Evolutionary conservation across 2,113 vertebrate species (phyloP).

Genomic region (Myotis davidii): DNA sequence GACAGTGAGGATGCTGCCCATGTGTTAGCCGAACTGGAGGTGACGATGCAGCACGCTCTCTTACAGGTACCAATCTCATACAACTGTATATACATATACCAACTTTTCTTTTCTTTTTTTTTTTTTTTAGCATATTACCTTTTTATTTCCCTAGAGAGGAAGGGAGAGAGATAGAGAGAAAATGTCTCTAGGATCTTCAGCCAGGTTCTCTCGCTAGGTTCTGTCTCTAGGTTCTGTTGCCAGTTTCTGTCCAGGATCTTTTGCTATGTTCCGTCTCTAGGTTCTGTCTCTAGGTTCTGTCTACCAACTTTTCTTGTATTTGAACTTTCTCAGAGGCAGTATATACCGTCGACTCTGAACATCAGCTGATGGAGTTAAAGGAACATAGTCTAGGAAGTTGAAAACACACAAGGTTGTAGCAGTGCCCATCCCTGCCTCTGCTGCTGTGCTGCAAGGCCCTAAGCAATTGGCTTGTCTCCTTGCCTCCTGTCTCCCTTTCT

Average conservation of each 20-base stretch:
- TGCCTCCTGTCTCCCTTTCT: not conserved
- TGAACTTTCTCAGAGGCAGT: not conserved
- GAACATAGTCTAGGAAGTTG: not conserved
- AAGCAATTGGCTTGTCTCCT: not conserved
- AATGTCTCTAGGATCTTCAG: too few species aligned
- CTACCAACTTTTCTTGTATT: not conserved
- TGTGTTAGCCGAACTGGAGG: slow-evolving; percentile 93
- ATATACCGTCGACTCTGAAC: not conserved
- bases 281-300: too few species aligned
- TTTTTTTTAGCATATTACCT: too few species aligned
- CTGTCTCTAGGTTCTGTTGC: too few species aligned
- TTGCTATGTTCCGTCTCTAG: too few species aligned
- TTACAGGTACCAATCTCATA: slow-evolving; percentile 89
- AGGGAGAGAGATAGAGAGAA: too few species aligned
- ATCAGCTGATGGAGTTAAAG: not conserved
- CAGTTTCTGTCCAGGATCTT: too few species aligned
- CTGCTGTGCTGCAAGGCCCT: not conserved
- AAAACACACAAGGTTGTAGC: not conserved
- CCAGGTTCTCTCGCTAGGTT: too few species aligned
- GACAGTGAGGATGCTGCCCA: slow-evolving; percentile 93
- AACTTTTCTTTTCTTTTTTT: too few species aligned
- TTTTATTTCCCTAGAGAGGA: too few species aligned
- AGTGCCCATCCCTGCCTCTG: not conserved
- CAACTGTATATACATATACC: too few species aligned
- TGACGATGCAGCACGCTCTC: slow-evolving; percentile 92